Conservation (phyloP, 2,797 vertebrate species). For the Synaphobranchus kaupii region DNA sequence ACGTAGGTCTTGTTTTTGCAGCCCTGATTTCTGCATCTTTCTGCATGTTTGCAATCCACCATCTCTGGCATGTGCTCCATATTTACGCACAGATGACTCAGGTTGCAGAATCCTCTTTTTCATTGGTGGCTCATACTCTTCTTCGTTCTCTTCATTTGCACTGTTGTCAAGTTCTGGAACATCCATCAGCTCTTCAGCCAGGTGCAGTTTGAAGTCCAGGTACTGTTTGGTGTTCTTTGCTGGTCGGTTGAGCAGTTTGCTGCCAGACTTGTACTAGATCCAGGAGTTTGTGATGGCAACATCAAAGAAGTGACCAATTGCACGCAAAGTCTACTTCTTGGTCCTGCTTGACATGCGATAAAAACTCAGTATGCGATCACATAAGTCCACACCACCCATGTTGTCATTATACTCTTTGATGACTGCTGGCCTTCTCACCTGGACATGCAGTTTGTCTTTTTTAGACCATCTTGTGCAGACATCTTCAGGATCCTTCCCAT, state of each 20-base stretch:
- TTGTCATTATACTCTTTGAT: conserved; percentile 46
- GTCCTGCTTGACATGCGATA: conserved; percentile 38
- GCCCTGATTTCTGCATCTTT: conserved; percentile 1
- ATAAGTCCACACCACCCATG: conserved; percentile 47
- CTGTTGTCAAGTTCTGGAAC: not conserved
- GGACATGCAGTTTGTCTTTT: too few species aligned
- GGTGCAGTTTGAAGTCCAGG: conserved; percentile 39
- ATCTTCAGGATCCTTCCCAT: too few species aligned
- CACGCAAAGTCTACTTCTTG: conserved; percentile 39
- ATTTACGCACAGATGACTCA: conserved; percentile 36
- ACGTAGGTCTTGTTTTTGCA: conserved; percentile 6
- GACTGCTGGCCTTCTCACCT: conserved; percentile 36
- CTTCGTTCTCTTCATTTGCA: conserved; percentile 17
- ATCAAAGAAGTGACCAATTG: conserved; percentile 45
- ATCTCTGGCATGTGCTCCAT: conserved; percentile 34
- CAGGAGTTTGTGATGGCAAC: conserved; percentile 46
- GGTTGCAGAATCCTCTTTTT: conserved; percentile 47
- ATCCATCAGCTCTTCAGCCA: conserved; percentile 39
- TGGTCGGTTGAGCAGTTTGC: conserved; percentile 25
- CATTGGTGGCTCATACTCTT: conserved; percentile 41
- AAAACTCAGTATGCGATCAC: conserved; percentile 41
- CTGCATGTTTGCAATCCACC: not conserved
- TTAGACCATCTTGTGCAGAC: too few species aligned
- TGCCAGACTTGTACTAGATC: conserved; percentile 44
- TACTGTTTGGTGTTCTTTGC: not conserved